Conservation (phyloP, 2,888 invertebrate genomes). For the Dione juno region DNA sequence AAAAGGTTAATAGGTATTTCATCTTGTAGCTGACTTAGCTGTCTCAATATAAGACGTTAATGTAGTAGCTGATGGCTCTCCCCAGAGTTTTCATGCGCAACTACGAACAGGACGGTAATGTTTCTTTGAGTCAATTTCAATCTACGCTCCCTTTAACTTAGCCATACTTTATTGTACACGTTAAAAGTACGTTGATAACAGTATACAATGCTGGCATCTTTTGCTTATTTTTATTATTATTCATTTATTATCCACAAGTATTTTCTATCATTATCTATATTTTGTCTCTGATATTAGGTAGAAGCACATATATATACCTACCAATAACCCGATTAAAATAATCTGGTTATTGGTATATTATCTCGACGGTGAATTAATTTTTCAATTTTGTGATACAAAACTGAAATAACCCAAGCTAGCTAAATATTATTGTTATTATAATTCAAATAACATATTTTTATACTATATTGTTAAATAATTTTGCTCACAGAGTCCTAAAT, state of each 20-base stretch:
- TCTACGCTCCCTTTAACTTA: slow-evolving; percentile 54
- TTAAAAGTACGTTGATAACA: slow-evolving; percentile 19
- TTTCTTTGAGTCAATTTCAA: slow-evolving; percentile 64
- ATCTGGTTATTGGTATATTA: no score
- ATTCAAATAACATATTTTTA: no score
- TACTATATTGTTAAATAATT: slow-evolving; percentile 5
- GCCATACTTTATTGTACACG: slow-evolving; percentile 54
- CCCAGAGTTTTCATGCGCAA: slow-evolving; percentile 62
- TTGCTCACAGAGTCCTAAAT: slow-evolving; percentile 8
- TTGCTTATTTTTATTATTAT: neutral
- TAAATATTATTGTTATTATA: no score
- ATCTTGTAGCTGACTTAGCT: slow-evolving; percentile 50
- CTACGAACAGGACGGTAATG: slow-evolving; percentile 55
- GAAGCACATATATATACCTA: no score
- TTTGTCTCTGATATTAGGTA: no score
- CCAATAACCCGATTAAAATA: no score
- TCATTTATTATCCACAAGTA: neutral
- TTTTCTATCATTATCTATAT: neutral
- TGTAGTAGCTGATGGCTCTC: slow-evolving; percentile 65
- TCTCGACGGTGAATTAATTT: no score
- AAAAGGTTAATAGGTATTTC: slow-evolving; percentile 12
- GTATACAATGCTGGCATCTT: neutral
- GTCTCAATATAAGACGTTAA: slow-evolving; percentile 69
- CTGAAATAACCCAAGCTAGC: no score
- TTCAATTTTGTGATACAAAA: no score